phyloP scores from a whole-genome alignment of 2,797 vertebrate genomes.

The Delichon dasypus region DNA sequence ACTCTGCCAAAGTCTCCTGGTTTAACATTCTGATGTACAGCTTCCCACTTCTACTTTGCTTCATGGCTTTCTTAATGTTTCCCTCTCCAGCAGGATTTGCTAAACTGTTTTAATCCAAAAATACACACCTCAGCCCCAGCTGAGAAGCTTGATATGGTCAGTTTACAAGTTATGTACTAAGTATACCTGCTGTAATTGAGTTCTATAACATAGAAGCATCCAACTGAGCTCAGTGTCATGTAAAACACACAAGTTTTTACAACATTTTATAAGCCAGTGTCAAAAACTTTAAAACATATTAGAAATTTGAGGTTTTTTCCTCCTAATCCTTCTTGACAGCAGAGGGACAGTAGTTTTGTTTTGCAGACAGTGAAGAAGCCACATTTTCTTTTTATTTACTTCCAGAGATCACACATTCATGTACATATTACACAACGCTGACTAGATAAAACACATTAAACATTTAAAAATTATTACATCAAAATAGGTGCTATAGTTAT shows the following conservation, averaged over 20 bases:
- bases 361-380: background rate
- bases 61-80: background rate
- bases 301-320: background rate
- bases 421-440: background rate
- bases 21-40: background rate
- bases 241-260: background rate
- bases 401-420: background rate
- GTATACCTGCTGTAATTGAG: background rate
- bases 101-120: slow-evolving; percentile 39
- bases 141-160: background rate
- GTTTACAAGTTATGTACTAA: background rate
- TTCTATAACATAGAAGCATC: background rate
- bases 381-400: background rate
- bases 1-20: background rate
- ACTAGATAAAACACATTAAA: background rate
- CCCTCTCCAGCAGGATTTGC: background rate
- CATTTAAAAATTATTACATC: background rate
- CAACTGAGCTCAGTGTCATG: background rate
- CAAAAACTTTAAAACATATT: background rate
- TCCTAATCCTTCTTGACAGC: background rate
- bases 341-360: background rate
- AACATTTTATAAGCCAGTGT: background rate
- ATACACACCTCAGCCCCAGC: background rate
- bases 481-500: background rate
- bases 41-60: background rate